Percentiles rank a stretch among this genome's conserved stretches.
phyloP scores from a whole-genome alignment of 2,797 vertebrate genomes.

The Molossus molossus region DNA sequence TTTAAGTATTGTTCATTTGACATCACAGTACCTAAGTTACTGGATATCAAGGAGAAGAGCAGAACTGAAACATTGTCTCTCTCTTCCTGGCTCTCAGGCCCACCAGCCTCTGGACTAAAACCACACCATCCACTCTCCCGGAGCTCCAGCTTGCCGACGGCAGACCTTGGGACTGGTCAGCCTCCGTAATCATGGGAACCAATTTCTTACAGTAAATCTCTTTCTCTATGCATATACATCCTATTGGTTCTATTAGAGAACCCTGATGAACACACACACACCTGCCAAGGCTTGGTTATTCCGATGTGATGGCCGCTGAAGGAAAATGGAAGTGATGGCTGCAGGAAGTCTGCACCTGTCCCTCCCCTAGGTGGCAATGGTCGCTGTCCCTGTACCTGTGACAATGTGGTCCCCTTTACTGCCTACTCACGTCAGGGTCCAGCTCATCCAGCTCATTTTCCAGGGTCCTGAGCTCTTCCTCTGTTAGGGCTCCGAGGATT shows the following conservation, averaged over 20 bases:
- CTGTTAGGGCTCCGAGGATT: conserved; percentile 96
- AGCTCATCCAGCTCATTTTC: conserved; percentile 98
- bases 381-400: not conserved
- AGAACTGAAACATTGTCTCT: not conserved
- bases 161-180: not conserved
- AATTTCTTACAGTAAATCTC: not conserved
- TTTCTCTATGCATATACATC: not conserved
- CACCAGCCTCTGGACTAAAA: not conserved
- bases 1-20: not conserved
- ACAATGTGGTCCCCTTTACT: not conserved
- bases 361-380: not conserved
- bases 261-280: not conserved
- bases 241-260: conserved; percentile 54
- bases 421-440: conserved; percentile 96
- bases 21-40: not conserved
- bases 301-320: not conserved
- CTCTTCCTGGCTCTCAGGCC: not conserved
- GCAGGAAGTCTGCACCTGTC: not conserved
- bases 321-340: not conserved
- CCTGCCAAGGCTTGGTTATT: not conserved
- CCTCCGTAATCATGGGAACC: not conserved
- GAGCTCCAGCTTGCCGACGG: not conserved
- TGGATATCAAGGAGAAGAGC: not conserved
- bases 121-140: too few species aligned
- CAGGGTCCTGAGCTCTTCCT: conserved; percentile 96